Base-by-base conservation (phyloP, 2,888 invertebrate genomes). In the Dryocosmus kuriphilus region DNA sequence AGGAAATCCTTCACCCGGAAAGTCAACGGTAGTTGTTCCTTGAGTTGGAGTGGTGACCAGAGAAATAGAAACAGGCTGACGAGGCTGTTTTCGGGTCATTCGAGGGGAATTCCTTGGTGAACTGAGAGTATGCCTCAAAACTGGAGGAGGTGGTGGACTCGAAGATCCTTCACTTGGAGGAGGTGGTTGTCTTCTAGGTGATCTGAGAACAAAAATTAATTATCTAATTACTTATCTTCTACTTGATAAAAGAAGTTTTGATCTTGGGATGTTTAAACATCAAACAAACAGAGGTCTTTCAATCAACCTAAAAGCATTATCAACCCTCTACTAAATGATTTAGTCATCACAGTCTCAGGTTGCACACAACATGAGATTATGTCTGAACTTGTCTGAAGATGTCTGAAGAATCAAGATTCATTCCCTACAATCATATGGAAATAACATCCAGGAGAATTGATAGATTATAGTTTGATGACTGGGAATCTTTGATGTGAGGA, bases 111-210 rank as follows among this genome's bases (percentile, higher is more conserved):
- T 92, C 79, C 92, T 89, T 32, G 92, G 91, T n/a, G 92, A 90
- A 76, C 91, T 88, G 74, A 86, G 89, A 81, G 81, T 92, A 88
- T 85, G 89, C 89, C 92, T 88, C 88, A 90, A 83, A 88, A 92
- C 83, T 88, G 92, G 92, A 61, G 94, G 94, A n/a, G 94, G 94
- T 57, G 94, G 94, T 62, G 94, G 92, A 88, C 93, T 92, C 51
- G 93, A 93, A 61, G 93, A 90, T 76, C 93, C 90, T 80, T 92
- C 90, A 78, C 92, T 92, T 0, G 94, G 93, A 0, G 94, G 93
- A 0, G 93, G 92, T 22, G 93, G 92, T 82, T 92, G 89, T 74
- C 88, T 85, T 57, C 82, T 85, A 61, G 79, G 80, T 60, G 79
- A 60, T 75, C 82, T 80, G 51, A n/a, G 9, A 51, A 51, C 19